Evolutionary conservation across 2,888 invertebrate species (phyloP), one percentile per base, ranked within the genome.

Genomic region (Hoplodrina ambigua): DNA sequence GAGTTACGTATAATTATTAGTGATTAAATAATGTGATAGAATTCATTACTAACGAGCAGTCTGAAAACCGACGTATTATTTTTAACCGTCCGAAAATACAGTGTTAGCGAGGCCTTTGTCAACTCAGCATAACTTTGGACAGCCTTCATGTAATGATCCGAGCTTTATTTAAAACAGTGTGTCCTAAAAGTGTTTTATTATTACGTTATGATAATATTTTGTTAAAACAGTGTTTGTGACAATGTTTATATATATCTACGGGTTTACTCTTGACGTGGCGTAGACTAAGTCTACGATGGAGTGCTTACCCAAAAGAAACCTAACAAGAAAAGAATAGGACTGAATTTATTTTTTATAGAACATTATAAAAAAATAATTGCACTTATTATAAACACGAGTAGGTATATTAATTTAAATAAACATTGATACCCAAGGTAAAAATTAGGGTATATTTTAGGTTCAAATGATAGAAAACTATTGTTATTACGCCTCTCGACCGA

Each of bases 101-200:
- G 73, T 50, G 49, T 54, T 54, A 30, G 37, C 25, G 19, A 20
- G 6, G 44, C 30, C 30, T 67, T 67, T 73, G 20, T 67, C 37
- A 60, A 59, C 44, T 44, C n/a, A 49, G 50, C 25, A 41, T 49
- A 54, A 66, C 41, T 66, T 74, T 5, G 33, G 52, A 52, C 46
- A 60, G 56, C 37, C 68, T 74, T 60, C 41, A 53, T 30, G 30
- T 56, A 74, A 65, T 59, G 13, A 55, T 37, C 25, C 60, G 52
- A 75, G 46, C 20, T 60, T 60, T 52, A 60, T 53, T 58, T 58
- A 54, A 49, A 15, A 20, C 41, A 15, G 6, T 53, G 49, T 65
- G n/a, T 25, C 19, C n/a, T 30, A 19, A 72, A 72, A 64, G 19
- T 25, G 33, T 52, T 46, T 53, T 2, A 57, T 15, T 57, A 72